phyloP scores from a whole-genome alignment of 1,140 invertebrate genomes.

The Musca vetustissima region DNA sequence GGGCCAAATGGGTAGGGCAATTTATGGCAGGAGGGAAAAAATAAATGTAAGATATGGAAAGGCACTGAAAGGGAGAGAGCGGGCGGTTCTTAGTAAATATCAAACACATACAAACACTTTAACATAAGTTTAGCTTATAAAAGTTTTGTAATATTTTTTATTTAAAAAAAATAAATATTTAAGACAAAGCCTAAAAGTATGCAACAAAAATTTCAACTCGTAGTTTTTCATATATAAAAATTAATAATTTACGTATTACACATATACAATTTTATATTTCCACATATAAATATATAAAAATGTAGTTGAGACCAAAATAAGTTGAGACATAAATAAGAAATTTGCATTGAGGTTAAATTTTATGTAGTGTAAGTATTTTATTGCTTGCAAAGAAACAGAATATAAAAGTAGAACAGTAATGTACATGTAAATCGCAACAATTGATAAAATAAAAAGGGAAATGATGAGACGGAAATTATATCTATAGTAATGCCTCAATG shows the following conservation, averaged over 20 bases:
- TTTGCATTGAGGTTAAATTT: conserved; percentile 42
- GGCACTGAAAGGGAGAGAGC: too few relatives aligned
- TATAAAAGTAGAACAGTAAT: background rate
- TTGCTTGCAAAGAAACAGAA: conserved; percentile 31
- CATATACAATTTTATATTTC: background rate
- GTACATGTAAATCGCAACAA: background rate
- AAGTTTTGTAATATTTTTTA: conserved; percentile 14
- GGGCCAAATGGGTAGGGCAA: too few relatives aligned
- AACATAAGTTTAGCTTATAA: background rate
- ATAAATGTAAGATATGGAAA: too few relatives aligned
- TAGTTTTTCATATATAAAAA: background rate
- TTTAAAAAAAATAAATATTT: background rate
- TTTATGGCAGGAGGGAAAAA: too few relatives aligned
- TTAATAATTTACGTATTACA: background rate
- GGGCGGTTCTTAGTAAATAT: too few relatives aligned
- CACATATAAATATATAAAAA: background rate
- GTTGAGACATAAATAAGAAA: background rate
- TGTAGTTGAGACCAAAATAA: too few relatives aligned
- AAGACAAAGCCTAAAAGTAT: conserved; percentile 8
- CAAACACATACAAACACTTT: background rate
- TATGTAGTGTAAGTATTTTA: conserved; percentile 56
- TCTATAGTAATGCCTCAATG: background rate
- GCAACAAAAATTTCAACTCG: too few relatives aligned
- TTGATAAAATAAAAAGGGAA: background rate
- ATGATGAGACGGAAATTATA: too few relatives aligned